Evolutionary conservation across 1,140 invertebrate genomes (phyloP).

Genomic region (Tribolium madens): DNA sequence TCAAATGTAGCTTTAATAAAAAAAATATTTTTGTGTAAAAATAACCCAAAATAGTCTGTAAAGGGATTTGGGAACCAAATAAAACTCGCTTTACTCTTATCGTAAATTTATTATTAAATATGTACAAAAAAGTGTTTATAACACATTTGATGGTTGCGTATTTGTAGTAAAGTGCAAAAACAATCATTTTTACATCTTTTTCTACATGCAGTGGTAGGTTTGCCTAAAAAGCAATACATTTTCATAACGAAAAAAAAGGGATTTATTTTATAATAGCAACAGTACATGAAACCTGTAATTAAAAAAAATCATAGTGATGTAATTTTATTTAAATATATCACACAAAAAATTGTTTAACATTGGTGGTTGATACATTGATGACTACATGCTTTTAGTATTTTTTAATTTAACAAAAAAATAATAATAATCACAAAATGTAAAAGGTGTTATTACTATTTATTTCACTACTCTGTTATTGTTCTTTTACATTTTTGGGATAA

Average conservation of each 20-base stretch:
- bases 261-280: background rate
- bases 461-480: background rate
- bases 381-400: conserved; percentile 25
- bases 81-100: conserved; percentile 8
- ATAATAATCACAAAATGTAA: conserved; percentile 14
- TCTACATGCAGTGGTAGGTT: conserved; percentile 28
- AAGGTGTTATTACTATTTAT: conserved; percentile 1
- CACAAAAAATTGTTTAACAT: conserved; percentile 13
- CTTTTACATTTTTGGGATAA: conserved; percentile 14
- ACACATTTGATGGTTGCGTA: conserved; percentile 20
- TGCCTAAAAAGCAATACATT: conserved; percentile 7
- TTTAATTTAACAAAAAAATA: background rate
- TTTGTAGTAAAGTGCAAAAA: conserved; percentile 32
- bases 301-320: background rate
- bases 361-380: conserved; percentile 11
- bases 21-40: no score
- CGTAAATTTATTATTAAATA: conserved; percentile 33
- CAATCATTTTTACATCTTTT: conserved; percentile 25
- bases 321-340: conserved; percentile 11
- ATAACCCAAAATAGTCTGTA: no score
- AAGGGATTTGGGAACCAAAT: no score
- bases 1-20: no score
- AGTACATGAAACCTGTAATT: background rate
- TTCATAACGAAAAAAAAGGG: background rate
- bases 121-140: conserved; percentile 28